Percentiles rank a stretch among this genome's conserved stretches.
Evolutionary conservation across 2,797 vertebrate species (phyloP).

Genomic region (Enteromius viviparus): DNA sequence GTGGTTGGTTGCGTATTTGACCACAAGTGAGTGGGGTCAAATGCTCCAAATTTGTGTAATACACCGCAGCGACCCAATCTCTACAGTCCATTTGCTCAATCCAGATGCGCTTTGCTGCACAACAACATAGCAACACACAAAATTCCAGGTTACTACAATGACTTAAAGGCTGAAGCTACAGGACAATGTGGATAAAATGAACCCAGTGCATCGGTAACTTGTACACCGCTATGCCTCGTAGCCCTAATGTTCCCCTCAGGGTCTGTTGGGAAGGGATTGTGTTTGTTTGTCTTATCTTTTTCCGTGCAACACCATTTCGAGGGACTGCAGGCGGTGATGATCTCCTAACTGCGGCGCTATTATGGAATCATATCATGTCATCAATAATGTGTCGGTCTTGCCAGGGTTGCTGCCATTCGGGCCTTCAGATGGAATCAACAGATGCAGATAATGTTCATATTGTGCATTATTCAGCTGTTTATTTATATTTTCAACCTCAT

Average conservation of each 20-base stretch:
- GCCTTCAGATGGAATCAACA: slow-evolving; percentile 25
- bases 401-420: slow-evolving; percentile 25
- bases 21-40: background rate
- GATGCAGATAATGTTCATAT: slow-evolving; percentile 36
- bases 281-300: slow-evolving; percentile 29
- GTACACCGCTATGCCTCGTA: slow-evolving; percentile 4
- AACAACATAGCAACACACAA: background rate
- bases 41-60: slow-evolving; percentile 35
- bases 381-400: slow-evolving; percentile 28
- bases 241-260: slow-evolving; percentile 32
- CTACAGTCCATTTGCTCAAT: slow-evolving; percentile 15
- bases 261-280: slow-evolving; percentile 34
- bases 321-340: slow-evolving; percentile 26
- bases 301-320: slow-evolving; percentile 3
- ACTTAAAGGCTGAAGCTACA: background rate
- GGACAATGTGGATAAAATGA: slow-evolving; percentile 20
- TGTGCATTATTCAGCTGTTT: slow-evolving; percentile 10
- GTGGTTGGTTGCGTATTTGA: slow-evolving; percentile 24
- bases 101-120: background rate
- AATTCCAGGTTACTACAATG: background rate
- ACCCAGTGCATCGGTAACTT: slow-evolving; percentile 4
- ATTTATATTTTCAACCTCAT: slow-evolving; percentile 32
- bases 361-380: slow-evolving; percentile 44
- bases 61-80: background rate
- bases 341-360: slow-evolving; percentile 32